phyloP scores from a whole-genome alignment of 2,888 invertebrate genomes.

The Lissonota sp. region DNA sequence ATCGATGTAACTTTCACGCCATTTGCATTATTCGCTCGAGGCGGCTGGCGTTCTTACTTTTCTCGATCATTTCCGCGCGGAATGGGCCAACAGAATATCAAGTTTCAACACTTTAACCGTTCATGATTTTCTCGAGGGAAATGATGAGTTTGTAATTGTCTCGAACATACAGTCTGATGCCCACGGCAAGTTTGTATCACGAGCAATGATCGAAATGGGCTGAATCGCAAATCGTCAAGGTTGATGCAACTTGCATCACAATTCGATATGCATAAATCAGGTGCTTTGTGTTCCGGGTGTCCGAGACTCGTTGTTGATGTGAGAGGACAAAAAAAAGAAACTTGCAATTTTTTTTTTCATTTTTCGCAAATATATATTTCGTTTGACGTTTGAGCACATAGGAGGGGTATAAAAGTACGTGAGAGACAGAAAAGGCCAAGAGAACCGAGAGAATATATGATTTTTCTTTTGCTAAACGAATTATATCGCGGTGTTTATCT shows the following conservation, averaged over 20 bases:
- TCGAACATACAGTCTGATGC: no score
- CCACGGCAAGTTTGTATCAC: no score
- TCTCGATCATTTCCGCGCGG: background rate
- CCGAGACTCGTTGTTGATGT: no score
- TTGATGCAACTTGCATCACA: no score
- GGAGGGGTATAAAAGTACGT: background rate
- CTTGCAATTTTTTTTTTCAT: background rate
- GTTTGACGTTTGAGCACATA: background rate
- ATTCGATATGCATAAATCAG: no score
- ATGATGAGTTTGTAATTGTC: no score
- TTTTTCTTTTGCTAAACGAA: constrained; percentile 35
- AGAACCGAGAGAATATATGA: constrained; percentile 34
- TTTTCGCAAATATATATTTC: constrained; percentile 34
- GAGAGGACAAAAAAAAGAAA: no score
- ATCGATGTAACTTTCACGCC: constrained; percentile 7
- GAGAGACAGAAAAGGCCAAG: background rate
- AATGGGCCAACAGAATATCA: background rate
- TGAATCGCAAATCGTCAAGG: background rate
- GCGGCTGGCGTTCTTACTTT: background rate
- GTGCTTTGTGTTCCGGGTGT: no score
- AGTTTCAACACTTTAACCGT: background rate
- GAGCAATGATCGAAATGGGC: no score
- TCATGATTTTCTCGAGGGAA: background rate
- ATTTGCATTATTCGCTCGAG: constrained; percentile 31
- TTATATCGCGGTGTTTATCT: constrained; percentile 40